These are phyloP conservation scores for Caenorhabditis japonica DNA, from an alignment of 2,888 invertebrate genomes.

Conservation along the genomic window DNA sequence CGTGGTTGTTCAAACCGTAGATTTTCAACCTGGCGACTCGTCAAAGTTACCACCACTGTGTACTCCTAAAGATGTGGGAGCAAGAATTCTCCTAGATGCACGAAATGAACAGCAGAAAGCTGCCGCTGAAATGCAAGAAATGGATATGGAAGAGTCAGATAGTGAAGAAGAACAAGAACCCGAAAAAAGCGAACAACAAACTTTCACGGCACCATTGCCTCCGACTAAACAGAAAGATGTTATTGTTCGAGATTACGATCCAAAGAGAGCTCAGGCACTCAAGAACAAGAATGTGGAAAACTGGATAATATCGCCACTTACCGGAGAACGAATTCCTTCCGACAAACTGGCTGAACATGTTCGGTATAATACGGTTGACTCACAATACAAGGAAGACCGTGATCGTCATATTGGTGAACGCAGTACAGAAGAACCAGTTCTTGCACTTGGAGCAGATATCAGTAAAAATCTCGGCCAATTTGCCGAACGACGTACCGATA, in stretches of 20 bases:
- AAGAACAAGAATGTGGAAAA: constrained; percentile 77
- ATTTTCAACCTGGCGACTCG: constrained; percentile 95
- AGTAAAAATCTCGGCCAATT: constrained; percentile 87
- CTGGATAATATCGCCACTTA: constrained; percentile 96
- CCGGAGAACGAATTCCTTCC: constrained; percentile 96
- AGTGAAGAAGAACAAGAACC: constrained; percentile 64
- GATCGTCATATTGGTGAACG: constrained; percentile 83
- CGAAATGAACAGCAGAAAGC: constrained; percentile 74
- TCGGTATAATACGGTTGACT: constrained; percentile 81
- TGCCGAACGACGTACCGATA: constrained; percentile 98
- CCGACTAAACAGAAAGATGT: constrained; percentile 64
- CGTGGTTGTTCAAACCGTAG: constrained; percentile 99
- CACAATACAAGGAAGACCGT: constrained; percentile 88
- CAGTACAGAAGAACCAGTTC: constrained; percentile 85
- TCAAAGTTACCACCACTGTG: constrained; percentile 81
- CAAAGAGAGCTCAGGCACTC: constrained; percentile 84
- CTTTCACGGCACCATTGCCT: constrained; percentile 81
- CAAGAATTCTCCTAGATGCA: constrained; percentile 79
- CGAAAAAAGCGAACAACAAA: constrained; percentile 18
- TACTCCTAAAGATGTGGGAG: constrained; percentile 80
- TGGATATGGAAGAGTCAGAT: constrained; percentile 77
- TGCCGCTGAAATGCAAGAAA: constrained; percentile 70
- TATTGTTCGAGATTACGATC: constrained; percentile 84
- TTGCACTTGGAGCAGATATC: constrained; percentile 88
- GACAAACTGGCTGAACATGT: constrained; percentile 98